Conservation (phyloP, 2,888 invertebrate genomes). For the Mamestra brassicae region DNA sequence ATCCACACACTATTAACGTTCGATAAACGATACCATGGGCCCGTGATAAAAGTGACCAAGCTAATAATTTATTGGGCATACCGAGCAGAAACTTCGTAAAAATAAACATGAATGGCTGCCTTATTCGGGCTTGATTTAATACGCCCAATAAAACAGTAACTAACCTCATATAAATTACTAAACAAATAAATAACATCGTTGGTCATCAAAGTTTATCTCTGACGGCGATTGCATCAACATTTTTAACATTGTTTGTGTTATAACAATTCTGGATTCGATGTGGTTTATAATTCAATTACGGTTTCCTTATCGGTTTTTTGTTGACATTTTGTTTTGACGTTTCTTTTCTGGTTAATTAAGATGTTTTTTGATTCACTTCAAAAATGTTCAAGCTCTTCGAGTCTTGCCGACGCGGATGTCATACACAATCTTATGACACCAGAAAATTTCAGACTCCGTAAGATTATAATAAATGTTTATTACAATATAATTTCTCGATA, state of each 20-base stretch:
- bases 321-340: conserved; percentile 18
- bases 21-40: conserved; percentile 85
- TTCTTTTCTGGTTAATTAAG: conserved; percentile 26
- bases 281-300: conserved; percentile 56
- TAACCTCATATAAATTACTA: conserved; percentile 91
- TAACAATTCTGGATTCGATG: conserved; percentile 52
- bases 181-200: conserved; percentile 90
- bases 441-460: no score
- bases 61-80: conserved; percentile 89
- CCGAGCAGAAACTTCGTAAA: conserved; percentile 90
- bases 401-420: no score
- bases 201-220: conserved; percentile 87
- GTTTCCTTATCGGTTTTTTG: conserved; percentile 39
- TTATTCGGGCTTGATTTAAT: conserved; percentile 91
- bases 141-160: conserved; percentile 90
- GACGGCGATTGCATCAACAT: conserved; percentile 74
- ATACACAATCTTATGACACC: not conserved
- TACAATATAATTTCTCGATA: no score
- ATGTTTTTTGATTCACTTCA: conserved; percentile 5
- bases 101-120: conserved; percentile 91
- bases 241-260: conserved; percentile 74
- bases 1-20: conserved; percentile 80
- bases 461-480: no score
- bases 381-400: not conserved
- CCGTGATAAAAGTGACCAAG: conserved; percentile 90